A percentile compares a stretch with the other conserved stretches of the same genome.
These are phyloP conservation scores for Elysia chlorotica DNA, from an alignment of 1,140 invertebrate species.

Conservation along the genomic window DNA sequence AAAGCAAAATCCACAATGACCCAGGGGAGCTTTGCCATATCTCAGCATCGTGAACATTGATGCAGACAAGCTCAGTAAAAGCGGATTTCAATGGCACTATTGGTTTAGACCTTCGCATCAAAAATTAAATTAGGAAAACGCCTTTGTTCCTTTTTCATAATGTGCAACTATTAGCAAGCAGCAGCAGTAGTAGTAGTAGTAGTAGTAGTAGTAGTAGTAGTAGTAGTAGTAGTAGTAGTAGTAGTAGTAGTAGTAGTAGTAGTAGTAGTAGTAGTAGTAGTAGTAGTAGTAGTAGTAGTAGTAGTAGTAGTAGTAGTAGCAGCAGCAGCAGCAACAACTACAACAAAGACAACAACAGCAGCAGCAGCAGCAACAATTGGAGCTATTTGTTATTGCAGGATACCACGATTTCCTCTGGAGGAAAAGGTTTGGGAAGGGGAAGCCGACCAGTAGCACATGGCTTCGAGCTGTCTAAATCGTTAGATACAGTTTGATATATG, in stretches of 20 bases:
- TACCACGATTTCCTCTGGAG: background rate
- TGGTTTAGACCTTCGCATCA: background rate
- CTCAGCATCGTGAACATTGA: background rate
- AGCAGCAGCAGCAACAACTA: background rate
- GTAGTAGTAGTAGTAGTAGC: background rate
- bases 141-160: background rate
- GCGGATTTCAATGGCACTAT: background rate
- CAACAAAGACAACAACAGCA: background rate
- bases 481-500: no score
- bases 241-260: no score
- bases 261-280: no score
- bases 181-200: background rate
- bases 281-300: background rate
- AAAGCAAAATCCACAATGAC: background rate
- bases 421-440: background rate
- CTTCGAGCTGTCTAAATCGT: background rate
- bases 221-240: no score
- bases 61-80: background rate
- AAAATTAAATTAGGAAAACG: background rate
- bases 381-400: background rate
- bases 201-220: background rate
- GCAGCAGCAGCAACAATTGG: background rate
- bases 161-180: background rate
- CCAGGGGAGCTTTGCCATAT: background rate
- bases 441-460: background rate